Evolutionary conservation across 2,797 vertebrate species (phyloP), one percentile per base, ranked within the genome.

Genomic region (Discoglossus pictus): DNA sequence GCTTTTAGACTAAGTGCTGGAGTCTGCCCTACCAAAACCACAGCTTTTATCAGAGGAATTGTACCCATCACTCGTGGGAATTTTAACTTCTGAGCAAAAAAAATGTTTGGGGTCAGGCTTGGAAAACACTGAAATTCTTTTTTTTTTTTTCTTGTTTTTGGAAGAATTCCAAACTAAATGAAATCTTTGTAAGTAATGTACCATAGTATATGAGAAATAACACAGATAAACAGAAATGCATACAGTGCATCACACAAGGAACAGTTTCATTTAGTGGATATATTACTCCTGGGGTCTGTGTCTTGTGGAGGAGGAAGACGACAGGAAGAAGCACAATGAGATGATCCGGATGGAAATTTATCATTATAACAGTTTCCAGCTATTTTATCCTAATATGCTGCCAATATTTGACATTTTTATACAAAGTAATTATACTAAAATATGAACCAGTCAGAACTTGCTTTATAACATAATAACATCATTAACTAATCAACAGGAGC

Each of bases 31-130:
- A 63, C 75, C 80, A 79, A 73, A 77, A 73, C 12, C 21, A 31
- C 15, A 79, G 72, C 79, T 77, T 68, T 51, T 79, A 64, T 82
- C 74, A 59, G 80, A 78, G 60, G 78, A 82, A 79, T 76, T 84
- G 85, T 75, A 77, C 72, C 78, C 77, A 69, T 83, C 80, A 76
- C 80, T 87, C 79, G 75, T 87, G 86, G 86, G 86, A 89, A 89
- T 86, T 86, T 89, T 78, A 79, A 52, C 63, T 85, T 84, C 75
- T 86, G 75, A 54, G 76, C 83, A 86, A 84, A 82, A 87, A 86
- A 85, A 84, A 84, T 86, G 79, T 84, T 85, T 83, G 79, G 75
- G 86, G 83, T 87, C 83, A 86, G 79, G 73, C 79, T 80, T 88
- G 78, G 76, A 83, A 87, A 86, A 78, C 79, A 82, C 79, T 83